Conservation (phyloP, 1,140 invertebrate genomes). For the Drosophila melanica region DNA sequence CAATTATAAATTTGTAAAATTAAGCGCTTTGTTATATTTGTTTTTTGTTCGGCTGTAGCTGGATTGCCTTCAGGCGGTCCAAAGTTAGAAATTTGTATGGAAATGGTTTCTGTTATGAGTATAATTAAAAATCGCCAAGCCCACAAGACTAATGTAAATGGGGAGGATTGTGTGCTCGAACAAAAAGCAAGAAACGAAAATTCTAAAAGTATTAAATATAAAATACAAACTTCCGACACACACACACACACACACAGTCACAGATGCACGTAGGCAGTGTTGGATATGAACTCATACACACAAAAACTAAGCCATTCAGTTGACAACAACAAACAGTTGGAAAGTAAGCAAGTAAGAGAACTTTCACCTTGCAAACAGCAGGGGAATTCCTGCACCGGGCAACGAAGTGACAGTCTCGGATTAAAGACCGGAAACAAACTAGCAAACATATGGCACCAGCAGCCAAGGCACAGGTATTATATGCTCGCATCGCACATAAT, state of each 20-base stretch:
- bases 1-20: slow-evolving; percentile 23
- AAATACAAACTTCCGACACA: slow-evolving; percentile 23
- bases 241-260: not conserved
- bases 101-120: slow-evolving; percentile 1
- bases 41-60: slow-evolving; percentile 6
- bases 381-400: not conserved
- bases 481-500: slow-evolving; percentile 12
- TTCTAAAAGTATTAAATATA: slow-evolving; percentile 34
- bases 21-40: slow-evolving; percentile 18
- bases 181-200: slow-evolving; percentile 13
- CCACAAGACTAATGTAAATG: not conserved
- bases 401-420: not conserved
- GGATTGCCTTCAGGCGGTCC: slow-evolving; percentile 1
- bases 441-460: slow-evolving; percentile 1
- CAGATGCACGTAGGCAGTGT: not conserved
- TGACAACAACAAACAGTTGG: slow-evolving; percentile 24
- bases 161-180: slow-evolving; percentile 10
- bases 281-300: not conserved
- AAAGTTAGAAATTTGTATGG: slow-evolving; percentile 19
- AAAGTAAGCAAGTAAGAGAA: slow-evolving; percentile 34
- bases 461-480: not conserved
- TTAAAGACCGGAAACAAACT: slow-evolving; percentile 25
- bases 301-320: slow-evolving; percentile 16
- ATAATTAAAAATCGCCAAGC: slow-evolving; percentile 25
- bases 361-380: slow-evolving; percentile 16